phyloP scores from a whole-genome alignment of 2,888 invertebrate species.

The Geotrupes spiniger region DNA sequence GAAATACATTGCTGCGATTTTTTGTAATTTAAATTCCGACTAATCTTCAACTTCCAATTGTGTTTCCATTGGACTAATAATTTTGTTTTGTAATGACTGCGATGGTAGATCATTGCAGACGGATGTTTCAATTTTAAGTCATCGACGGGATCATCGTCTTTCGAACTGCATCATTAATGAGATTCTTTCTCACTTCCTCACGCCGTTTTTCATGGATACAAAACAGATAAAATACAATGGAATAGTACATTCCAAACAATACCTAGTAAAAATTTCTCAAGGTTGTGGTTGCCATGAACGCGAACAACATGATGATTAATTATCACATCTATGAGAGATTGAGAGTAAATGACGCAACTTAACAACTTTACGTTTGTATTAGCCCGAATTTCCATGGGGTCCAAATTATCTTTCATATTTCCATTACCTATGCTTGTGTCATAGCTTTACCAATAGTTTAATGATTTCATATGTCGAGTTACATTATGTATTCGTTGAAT shows the following conservation, averaged over 20 bases:
- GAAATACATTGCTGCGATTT: slow-evolving; percentile 98
- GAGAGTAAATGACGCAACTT: too few species aligned
- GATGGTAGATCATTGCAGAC: slow-evolving; percentile 83
- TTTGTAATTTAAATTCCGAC: slow-evolving; percentile 96
- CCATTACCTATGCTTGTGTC: too few species aligned
- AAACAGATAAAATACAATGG: slow-evolving; percentile 85
- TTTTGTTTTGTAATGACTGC: slow-evolving; percentile 69
- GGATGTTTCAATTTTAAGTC: slow-evolving; percentile 90
- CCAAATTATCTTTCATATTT: too few species aligned
- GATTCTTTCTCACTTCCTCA: slow-evolving; percentile 81
- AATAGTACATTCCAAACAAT: slow-evolving; percentile 68
- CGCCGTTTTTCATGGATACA: slow-evolving; percentile 77
- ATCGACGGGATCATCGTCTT: slow-evolving; percentile 92
- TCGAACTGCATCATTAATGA: slow-evolving; percentile 90
- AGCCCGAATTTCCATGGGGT: too few species aligned
- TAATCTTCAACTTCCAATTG: slow-evolving; percentile 89
- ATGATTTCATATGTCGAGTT: too few species aligned
- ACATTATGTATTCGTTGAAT: too few species aligned
- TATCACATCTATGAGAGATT: too few species aligned
- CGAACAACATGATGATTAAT: too few species aligned
- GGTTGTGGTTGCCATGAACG: background rate
- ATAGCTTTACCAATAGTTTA: too few species aligned
- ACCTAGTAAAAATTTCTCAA: background rate
- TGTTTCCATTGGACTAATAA: slow-evolving; percentile 76
- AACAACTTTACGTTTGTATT: too few species aligned